Evolutionary conservation across 1,140 invertebrate species (phyloP).

Genomic region (Calosoma granatense): DNA sequence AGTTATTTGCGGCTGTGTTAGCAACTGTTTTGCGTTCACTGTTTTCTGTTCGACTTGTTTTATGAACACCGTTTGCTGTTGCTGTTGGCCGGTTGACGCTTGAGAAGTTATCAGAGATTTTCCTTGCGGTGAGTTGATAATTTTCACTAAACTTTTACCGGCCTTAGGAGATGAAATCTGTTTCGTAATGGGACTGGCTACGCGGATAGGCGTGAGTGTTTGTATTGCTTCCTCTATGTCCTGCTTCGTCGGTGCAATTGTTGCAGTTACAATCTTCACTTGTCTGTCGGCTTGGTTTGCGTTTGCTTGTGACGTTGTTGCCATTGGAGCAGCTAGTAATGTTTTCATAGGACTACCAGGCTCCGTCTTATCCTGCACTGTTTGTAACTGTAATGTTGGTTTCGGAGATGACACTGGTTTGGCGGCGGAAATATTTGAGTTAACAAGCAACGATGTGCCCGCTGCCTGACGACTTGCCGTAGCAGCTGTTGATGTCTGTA

Average conservation of each 20-base stretch:
- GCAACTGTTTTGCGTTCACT: not conserved
- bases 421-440: not conserved
- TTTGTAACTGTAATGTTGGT: not conserved
- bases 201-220: conserved; percentile 21
- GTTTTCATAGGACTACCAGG: not conserved
- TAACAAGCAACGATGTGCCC: conserved; percentile 5
- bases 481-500: conserved; percentile 8
- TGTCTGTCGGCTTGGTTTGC: not conserved
- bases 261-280: not conserved
- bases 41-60: conserved; percentile 25
- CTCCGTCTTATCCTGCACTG: not conserved
- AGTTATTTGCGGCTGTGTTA: not conserved
- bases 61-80: conserved; percentile 17
- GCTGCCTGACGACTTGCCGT: not conserved
- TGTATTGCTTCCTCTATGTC: conserved; percentile 28
- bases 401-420: conserved; percentile 6
- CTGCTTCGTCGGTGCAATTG: conserved; percentile 19
- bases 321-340: not conserved
- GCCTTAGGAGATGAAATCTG: conserved; percentile 13
- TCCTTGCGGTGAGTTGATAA: conserved; percentile 28
- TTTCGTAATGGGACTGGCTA: conserved; percentile 16
- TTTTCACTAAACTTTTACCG: conserved; percentile 30
- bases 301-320: not conserved
- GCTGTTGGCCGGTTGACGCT: conserved; percentile 18
- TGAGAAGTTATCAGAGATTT: conserved; percentile 30